Percentiles rank a stretch among this genome's conserved stretches.
Conservation (phyloP, 1,140 invertebrate species). For the Luehdorfia chinensis region DNA sequence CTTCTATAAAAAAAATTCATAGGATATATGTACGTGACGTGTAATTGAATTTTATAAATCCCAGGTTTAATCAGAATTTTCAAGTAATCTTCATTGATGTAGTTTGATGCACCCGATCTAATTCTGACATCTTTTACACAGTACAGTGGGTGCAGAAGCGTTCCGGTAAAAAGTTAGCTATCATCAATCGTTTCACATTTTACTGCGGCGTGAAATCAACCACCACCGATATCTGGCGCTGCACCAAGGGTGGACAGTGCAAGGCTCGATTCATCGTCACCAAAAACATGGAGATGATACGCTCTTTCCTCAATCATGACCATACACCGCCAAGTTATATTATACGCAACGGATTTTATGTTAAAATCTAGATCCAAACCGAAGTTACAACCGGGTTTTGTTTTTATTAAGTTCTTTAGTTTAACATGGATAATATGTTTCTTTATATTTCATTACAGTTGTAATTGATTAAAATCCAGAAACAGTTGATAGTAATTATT, state of each 20-base stretch:
- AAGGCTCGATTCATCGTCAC: slow-evolving; percentile 26
- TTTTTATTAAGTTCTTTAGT: too few species aligned
- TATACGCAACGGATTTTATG: slow-evolving; percentile 27
- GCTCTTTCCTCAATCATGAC: slow-evolving; percentile 16
- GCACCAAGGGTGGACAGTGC: slow-evolving; percentile 27
- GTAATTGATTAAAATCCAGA: too few species aligned
- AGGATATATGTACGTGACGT: too few species aligned
- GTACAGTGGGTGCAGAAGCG: slow-evolving; percentile 26
- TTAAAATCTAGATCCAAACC: slow-evolving; percentile 26
- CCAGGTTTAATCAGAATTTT: too few species aligned
- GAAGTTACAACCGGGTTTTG: too few species aligned
- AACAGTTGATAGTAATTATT: too few species aligned
- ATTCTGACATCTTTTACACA: slow-evolving; percentile 15
- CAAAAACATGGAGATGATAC: slow-evolving; percentile 10
- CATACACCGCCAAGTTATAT: slow-evolving; percentile 22
- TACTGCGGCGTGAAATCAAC: slow-evolving; percentile 20
- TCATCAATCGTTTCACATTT: slow-evolving; percentile 34
- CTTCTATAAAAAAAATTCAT: too few species aligned
- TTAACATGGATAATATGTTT: too few species aligned
- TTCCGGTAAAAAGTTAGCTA: slow-evolving; percentile 23
- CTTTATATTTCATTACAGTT: too few species aligned
- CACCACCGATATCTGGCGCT: slow-evolving; percentile 25
- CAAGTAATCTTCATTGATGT: too few species aligned
- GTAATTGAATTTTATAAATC: too few species aligned
- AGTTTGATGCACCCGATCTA: too few species aligned